phyloP scores from a whole-genome alignment of 2,113 vertebrate species.

The Sebastes schlegelii region DNA sequence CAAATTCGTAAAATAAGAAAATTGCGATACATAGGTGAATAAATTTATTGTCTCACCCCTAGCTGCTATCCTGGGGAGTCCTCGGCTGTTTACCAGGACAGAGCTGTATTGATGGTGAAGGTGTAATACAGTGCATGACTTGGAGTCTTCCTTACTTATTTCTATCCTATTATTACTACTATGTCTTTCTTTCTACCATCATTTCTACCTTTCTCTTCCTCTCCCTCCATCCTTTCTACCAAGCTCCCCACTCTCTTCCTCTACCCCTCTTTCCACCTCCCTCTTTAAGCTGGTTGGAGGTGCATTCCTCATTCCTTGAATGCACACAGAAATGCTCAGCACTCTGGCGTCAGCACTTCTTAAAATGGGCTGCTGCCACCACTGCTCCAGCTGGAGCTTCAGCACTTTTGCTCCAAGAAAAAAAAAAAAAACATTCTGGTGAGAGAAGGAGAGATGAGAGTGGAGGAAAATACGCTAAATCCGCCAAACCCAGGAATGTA shows the following conservation, averaged over 20 bases:
- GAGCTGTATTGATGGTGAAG: too few relatives aligned
- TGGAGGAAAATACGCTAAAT: conserved; percentile 73
- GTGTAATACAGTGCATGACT: too few relatives aligned
- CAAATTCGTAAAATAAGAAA: too few relatives aligned
- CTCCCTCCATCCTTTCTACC: background rate
- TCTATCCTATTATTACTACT: background rate
- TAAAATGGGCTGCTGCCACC: conserved; percentile 68
- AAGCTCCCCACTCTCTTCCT: background rate
- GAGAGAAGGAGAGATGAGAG: conserved; percentile 53
- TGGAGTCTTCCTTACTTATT: background rate
- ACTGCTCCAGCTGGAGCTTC: conserved; percentile 46
- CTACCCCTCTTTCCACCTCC: conserved; percentile 20
- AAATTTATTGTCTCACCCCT: too few relatives aligned
- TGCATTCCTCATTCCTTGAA: conserved; percentile 74
- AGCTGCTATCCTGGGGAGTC: too few relatives aligned
- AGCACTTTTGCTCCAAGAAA: background rate
- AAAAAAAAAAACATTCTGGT: conserved; percentile 45
- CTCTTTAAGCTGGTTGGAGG: conserved; percentile 63
- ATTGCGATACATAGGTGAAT: too few relatives aligned
- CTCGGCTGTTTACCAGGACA: too few relatives aligned
- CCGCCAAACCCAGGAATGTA: conserved; percentile 76
- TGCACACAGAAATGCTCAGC: conserved; percentile 69
- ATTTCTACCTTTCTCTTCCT: background rate
- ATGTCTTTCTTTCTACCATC: background rate
- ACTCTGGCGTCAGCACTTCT: conserved; percentile 81